Conservation (phyloP, 2,888 invertebrate species). For the Anorthoa munda region DNA sequence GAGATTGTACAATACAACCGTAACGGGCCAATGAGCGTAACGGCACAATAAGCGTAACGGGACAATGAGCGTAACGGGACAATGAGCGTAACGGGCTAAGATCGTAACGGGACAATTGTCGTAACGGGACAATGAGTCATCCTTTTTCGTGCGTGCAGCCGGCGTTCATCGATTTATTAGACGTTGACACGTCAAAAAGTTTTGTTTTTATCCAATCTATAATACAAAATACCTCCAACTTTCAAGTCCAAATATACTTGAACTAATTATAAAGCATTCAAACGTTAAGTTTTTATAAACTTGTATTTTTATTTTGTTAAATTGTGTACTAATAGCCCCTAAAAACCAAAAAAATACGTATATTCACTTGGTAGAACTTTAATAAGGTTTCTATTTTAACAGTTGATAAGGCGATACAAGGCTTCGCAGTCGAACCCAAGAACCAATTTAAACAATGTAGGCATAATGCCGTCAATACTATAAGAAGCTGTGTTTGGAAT, state of each 20-base stretch:
- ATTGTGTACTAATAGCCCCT: slow-evolving; percentile 3
- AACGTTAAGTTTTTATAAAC: slow-evolving; percentile 16
- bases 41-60: no score
- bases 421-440: slow-evolving; percentile 32
- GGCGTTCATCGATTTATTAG: no score
- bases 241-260: background rate
- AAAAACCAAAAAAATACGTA: background rate
- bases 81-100: no score
- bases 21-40: no score
- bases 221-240: no score
- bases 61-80: no score
- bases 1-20: no score
- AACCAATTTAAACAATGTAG: slow-evolving; percentile 50
- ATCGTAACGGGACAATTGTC: no score
- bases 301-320: slow-evolving; percentile 6
- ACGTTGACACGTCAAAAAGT: no score
- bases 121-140: no score
- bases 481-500: slow-evolving; percentile 46
- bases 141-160: no score
- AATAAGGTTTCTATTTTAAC: slow-evolving; percentile 15
- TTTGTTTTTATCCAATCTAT: slow-evolving; percentile 11
- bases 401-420: slow-evolving; percentile 23
- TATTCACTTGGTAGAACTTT: slow-evolving; percentile 13
- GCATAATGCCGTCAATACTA: slow-evolving; percentile 43
- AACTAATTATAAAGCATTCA: slow-evolving; percentile 7